phyloP scores from a whole-genome alignment of 1,140 invertebrate genomes.

The Megathymus violae region DNA sequence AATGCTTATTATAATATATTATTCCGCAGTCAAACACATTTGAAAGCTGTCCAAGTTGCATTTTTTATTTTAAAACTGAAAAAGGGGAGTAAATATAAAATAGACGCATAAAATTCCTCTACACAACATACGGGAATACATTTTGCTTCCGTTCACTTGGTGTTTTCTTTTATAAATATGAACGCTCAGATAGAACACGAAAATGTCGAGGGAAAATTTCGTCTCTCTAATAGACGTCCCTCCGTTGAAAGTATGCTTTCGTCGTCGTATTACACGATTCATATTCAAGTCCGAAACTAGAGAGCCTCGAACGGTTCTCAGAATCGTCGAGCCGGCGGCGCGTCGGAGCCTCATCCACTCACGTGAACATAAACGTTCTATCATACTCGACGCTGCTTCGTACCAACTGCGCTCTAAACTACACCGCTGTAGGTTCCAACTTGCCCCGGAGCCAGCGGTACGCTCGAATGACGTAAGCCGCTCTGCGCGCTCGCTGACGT shows the following conservation, averaged over 20 bases:
- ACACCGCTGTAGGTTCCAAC: conserved; percentile 50
- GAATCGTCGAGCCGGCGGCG: conserved; percentile 80
- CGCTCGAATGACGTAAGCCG: conserved; percentile 81
- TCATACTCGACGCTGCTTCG: conserved; percentile 62
- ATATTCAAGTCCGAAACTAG: conserved; percentile 82
- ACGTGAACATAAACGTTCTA: conserved; percentile 82
- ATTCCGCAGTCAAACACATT: not conserved
- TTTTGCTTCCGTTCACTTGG: not conserved
- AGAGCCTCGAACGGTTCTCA: conserved; percentile 79
- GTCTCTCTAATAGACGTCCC: conserved; percentile 30
- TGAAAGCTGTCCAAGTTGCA: not conserved
- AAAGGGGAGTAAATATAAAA: not conserved
- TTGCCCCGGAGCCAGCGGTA: conserved; percentile 52
- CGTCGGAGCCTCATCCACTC: conserved; percentile 81
- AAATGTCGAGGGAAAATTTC: conserved; percentile 23
- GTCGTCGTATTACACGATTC: conserved; percentile 72
- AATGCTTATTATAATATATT: not conserved
- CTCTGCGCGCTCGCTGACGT: conserved; percentile 79
- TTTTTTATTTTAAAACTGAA: not conserved
- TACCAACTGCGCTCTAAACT: conserved; percentile 51
- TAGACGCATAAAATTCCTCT: not conserved
- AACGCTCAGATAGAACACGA: conserved; percentile 12
- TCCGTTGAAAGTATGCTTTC: conserved; percentile 36
- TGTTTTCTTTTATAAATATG: conserved; percentile 14
- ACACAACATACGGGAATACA: conserved; percentile 2